phyloP scores from a whole-genome alignment of 2,888 invertebrate genomes.

The Drosophila kambysellisi region DNA sequence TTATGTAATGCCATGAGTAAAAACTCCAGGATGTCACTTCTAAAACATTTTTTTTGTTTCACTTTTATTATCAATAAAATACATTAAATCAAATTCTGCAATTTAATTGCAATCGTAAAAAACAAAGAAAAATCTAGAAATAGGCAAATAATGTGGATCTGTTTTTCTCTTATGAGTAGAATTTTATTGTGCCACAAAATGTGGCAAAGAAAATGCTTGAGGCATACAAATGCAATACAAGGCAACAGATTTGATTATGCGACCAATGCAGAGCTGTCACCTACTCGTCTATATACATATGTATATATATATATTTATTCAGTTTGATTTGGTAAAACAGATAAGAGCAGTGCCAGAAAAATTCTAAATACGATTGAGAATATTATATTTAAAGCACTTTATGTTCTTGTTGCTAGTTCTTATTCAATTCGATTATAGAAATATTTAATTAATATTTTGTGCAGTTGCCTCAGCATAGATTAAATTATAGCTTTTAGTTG shows the following conservation, averaged over 20 bases:
- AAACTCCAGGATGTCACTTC: constrained; percentile 46
- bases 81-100: constrained; percentile 76
- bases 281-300: constrained; percentile 27
- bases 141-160: constrained; percentile 19
- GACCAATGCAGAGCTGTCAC: constrained; percentile 30
- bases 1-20: constrained; percentile 55
- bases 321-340: constrained; percentile 11
- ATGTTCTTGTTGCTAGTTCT: not conserved
- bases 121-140: constrained; percentile 28
- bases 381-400: not conserved
- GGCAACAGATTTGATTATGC: constrained; percentile 28
- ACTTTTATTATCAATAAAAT: constrained; percentile 77
- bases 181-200: constrained; percentile 47
- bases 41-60: constrained; percentile 17
- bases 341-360: not conserved
- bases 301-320: constrained; percentile 10
- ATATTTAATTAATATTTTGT: not conserved
- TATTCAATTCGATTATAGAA: not conserved
- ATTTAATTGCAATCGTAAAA: constrained; percentile 79
- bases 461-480: not conserved
- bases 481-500: not conserved
- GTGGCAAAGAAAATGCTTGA: constrained; percentile 26
- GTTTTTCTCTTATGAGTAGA: constrained; percentile 26
- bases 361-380: not conserved
- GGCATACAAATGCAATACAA: constrained; percentile 2